Evolutionary conservation across 2,797 vertebrate species (phyloP).

Genomic region (Morelia viridis): DNA sequence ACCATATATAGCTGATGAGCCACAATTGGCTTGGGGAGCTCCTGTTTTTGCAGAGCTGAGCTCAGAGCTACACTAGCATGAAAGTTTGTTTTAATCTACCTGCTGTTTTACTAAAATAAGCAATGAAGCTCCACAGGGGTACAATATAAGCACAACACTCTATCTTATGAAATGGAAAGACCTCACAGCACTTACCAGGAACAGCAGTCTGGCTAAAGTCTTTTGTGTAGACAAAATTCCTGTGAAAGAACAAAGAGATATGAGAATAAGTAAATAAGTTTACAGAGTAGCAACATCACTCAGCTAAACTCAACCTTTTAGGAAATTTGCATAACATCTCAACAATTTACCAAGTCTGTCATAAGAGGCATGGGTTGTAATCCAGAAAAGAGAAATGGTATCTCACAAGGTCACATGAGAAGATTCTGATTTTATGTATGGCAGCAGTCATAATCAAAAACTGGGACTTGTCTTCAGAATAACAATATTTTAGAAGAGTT

Average conservation of each 20-base stretch:
- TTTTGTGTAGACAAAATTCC: conserved; percentile 38
- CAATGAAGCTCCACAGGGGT: background rate
- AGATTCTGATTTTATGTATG: background rate
- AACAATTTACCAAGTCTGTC: background rate
- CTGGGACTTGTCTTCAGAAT: too few relatives aligned
- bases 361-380: background rate
- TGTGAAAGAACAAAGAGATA: conserved; percentile 41
- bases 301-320: background rate
- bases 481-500: too few relatives aligned
- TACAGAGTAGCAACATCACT: background rate
- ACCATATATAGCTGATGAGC: background rate
- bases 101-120: background rate
- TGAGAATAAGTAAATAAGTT: background rate
- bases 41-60: background rate
- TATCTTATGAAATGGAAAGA: rapidly evolving
- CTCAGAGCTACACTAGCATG: background rate
- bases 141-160: background rate
- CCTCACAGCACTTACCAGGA: conserved; percentile 55
- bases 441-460: background rate
- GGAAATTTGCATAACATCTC: background rate
- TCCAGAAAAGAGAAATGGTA: background rate
- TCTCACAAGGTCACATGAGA: background rate
- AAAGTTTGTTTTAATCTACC: background rate
- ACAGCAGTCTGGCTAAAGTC: conserved; percentile 37
- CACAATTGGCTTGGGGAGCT: too few relatives aligned